Percentiles rank a stretch among this genome's conserved stretches.
Conservation (phyloP, 2,888 invertebrate genomes). For the Drosophila quinaria region DNA sequence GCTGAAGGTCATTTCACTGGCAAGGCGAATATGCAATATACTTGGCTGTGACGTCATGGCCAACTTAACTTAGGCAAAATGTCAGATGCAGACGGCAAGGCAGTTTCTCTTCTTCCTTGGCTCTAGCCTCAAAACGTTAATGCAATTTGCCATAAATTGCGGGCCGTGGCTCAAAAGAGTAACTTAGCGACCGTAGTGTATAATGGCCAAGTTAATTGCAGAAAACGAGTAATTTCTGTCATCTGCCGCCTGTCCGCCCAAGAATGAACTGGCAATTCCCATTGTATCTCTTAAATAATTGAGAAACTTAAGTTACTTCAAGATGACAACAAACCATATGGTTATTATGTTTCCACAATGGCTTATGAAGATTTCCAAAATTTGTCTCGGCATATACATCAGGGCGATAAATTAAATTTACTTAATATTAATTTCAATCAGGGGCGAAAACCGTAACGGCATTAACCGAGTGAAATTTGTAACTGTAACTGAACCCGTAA, state of each 20-base stretch:
- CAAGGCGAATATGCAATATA: slow-evolving; percentile 30
- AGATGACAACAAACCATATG: slow-evolving; percentile 1
- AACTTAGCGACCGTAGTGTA: slow-evolving; percentile 10
- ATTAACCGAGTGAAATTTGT: too few relatives aligned
- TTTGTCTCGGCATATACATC: not conserved
- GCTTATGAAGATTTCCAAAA: not conserved
- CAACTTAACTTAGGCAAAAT: slow-evolving; percentile 15
- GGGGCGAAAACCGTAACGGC: too few relatives aligned
- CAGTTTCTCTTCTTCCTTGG: slow-evolving; percentile 8
- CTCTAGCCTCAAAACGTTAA: slow-evolving; percentile 22
- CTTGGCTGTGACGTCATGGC: slow-evolving; percentile 55
- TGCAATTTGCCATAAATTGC: slow-evolving; percentile 36
- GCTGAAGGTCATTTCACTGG: slow-evolving; percentile 50
- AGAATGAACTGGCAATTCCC: slow-evolving; percentile 4
- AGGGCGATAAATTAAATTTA: too few relatives aligned
- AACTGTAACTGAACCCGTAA: too few relatives aligned
- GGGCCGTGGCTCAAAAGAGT: not conserved
- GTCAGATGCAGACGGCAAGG: slow-evolving; percentile 13
- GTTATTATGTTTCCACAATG: not conserved
- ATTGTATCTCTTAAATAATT: slow-evolving; percentile 3
- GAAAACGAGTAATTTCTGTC: slow-evolving; percentile 18
- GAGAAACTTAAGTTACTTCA: not conserved
- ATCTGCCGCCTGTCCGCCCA: slow-evolving; percentile 1
- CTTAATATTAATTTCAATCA: too few relatives aligned
- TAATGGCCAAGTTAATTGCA: slow-evolving; percentile 39